Evolutionary conservation across 92 coral and sea anemone species (phyloP).

Genomic region (Scolanthus callimorphus): DNA sequence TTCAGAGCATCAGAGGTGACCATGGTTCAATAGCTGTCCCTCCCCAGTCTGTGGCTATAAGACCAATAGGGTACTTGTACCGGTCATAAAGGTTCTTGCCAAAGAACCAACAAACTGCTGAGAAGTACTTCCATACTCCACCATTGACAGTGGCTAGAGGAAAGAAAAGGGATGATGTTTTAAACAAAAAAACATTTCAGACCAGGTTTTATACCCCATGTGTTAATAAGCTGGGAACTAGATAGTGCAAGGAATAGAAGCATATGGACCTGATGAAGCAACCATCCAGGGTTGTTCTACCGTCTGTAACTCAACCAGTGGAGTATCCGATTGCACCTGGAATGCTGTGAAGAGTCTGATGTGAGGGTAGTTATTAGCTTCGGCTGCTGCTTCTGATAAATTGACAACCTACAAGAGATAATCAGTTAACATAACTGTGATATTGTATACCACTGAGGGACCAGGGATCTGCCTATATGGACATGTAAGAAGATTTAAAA

Average conservation of each 20-base stretch:
- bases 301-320: slow-evolving; percentile 63
- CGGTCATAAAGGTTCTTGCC: slow-evolving; percentile 81
- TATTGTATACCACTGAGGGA: too few species aligned
- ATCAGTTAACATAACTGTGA: too few species aligned
- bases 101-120: slow-evolving; percentile 99
- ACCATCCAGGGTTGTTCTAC: slow-evolving; percentile 83
- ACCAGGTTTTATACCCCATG: too few species aligned
- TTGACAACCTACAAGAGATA: too few species aligned
- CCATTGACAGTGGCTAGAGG: slow-evolving; percentile 74
- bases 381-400: slow-evolving; percentile 71
- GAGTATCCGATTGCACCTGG: slow-evolving; percentile 37
- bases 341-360: slow-evolving; percentile 90
- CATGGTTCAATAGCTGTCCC: slow-evolving; percentile 97
- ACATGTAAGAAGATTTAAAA: too few species aligned
- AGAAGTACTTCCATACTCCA: slow-evolving; percentile 85
- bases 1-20: slow-evolving; percentile 93
- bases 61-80: slow-evolving; percentile 73
- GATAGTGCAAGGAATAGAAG: too few species aligned
- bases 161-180: too few species aligned
- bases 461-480: too few species aligned
- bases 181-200: too few species aligned
- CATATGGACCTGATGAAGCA: slow-evolving; percentile 89
- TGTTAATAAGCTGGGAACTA: too few species aligned
- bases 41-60: slow-evolving; percentile 92
- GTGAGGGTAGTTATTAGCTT: slow-evolving; percentile 70